Evolutionary conservation across 2,797 vertebrate genomes (phyloP), one percentile per base, ranked within the genome.

Genomic region (Hemitrygon akajei): DNA sequence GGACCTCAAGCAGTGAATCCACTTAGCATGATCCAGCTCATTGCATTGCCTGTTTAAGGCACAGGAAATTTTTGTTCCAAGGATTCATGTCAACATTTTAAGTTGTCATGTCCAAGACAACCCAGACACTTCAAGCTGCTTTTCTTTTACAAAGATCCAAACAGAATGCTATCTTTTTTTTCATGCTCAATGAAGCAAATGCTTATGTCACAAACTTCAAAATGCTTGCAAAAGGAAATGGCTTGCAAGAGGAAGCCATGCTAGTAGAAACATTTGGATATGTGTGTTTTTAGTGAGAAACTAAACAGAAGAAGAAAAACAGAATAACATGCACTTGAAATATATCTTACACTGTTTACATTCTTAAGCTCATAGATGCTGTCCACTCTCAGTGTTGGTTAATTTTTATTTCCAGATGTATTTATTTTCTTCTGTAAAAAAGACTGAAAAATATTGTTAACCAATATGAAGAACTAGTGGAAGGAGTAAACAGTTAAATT

Each of bases 211-310:
- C 86, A 9, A 63, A 69, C 18, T 22, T 89, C 6, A 63, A 37
- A 89, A 34, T 34, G n/a, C 27, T 89, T 89, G 63, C n/a, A 66
- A 89, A 69, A 69, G 63, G 84, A 87, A 87, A 87, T 66, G 30
- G n/a, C 18, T 87, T 66, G 30, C 6, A 18, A 63, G 16, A 66
- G 60, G 63, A 63, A 25, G 63, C 86, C 0, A 9, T 89, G 63
- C 86, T n/a, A 69, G 86, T 69, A 37, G 60, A 89, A 69, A 69
- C 60, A 89, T 69, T 69, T 89, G 18, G n/a, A 37, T 66, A 89
- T 22, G 86, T 69, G 2, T 89, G 63, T 89, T 89, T 69, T 18
- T 89, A 37, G 86, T 89, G 86, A 63, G 27, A n/a, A 87, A 89
- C n/a, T 1, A 37, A 37, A 69, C 18, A 22, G 10, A 16, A 34